These are phyloP conservation scores for Drosophila anomalipes DNA, from an alignment of 2,888 invertebrate genomes.

Conservation along the genomic window DNA sequence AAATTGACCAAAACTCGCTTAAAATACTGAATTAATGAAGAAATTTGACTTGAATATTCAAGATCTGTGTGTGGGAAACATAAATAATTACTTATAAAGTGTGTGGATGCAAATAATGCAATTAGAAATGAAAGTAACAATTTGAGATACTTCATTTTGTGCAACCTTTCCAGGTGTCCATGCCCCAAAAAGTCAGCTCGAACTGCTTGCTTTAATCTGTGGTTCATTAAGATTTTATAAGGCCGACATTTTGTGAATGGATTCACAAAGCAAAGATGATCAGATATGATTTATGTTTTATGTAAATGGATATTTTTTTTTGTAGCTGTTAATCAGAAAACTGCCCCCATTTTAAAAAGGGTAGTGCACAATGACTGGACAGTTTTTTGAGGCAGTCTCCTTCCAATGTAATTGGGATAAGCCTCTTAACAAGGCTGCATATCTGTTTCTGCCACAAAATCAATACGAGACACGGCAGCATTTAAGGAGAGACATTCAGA, in stretches of 20 bases:
- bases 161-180: neutral
- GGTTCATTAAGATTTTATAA: neutral
- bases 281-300: neutral
- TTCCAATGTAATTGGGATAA: conserved; percentile 48
- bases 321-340: conserved; percentile 8
- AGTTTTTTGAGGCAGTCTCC: conserved; percentile 4
- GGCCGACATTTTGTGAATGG: conserved; percentile 19
- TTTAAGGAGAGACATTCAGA: neutral
- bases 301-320: neutral
- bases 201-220: neutral
- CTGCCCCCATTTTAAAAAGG: conserved; percentile 34
- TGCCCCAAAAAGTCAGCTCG: neutral
- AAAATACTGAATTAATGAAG: neutral
- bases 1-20: neutral
- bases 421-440: conserved; percentile 44
- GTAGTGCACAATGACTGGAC: conserved; percentile 27
- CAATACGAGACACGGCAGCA: neutral
- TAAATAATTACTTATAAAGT: neutral
- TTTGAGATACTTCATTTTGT: neutral
- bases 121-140: neutral
- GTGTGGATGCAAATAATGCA: neutral
- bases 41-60: neutral
- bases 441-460: conserved; percentile 21
- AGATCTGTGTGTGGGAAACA: neutral
- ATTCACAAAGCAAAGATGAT: neutral